phyloP scores from a whole-genome alignment of 2,888 invertebrate genomes.

The Periphyllus acericola region DNA sequence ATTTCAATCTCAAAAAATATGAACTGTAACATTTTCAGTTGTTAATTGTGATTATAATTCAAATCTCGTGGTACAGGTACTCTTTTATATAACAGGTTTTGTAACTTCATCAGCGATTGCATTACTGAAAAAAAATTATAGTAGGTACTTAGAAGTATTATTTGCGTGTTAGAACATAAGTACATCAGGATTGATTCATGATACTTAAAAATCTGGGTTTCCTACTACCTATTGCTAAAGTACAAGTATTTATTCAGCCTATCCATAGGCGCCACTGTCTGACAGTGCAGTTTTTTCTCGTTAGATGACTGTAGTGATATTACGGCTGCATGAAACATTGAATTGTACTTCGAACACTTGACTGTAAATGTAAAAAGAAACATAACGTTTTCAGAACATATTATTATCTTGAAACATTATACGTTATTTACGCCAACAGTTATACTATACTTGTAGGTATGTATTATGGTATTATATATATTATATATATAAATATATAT shows the following conservation, averaged over 20 bases:
- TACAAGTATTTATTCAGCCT: conserved; percentile 23
- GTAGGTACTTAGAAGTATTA: background rate
- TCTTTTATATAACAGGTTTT: background rate
- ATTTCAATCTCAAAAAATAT: background rate
- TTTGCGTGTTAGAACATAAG: background rate
- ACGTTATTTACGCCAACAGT: background rate
- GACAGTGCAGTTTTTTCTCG: conserved; percentile 35
- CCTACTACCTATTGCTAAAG: conserved; percentile 25
- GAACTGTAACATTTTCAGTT: background rate
- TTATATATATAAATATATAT: no score
- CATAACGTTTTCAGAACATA: conserved; percentile 40
- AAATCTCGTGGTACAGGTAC: background rate
- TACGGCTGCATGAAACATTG: conserved; percentile 42
- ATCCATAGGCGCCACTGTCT: conserved; percentile 56
- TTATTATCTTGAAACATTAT: conserved; percentile 46
- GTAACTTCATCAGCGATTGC: background rate
- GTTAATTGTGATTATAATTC: background rate
- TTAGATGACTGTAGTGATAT: conserved; percentile 48
- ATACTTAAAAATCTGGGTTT: conserved; percentile 32
- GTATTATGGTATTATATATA: no score
- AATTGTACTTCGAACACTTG: conserved; percentile 55
- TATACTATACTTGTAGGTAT: background rate
- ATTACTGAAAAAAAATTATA: no score
- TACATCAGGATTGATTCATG: conserved; percentile 6
- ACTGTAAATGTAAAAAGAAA: conserved; percentile 49